Evolutionary conservation across 2,113 vertebrate genomes (phyloP).

Genomic region (Crotophaga sulcirostris): DNA sequence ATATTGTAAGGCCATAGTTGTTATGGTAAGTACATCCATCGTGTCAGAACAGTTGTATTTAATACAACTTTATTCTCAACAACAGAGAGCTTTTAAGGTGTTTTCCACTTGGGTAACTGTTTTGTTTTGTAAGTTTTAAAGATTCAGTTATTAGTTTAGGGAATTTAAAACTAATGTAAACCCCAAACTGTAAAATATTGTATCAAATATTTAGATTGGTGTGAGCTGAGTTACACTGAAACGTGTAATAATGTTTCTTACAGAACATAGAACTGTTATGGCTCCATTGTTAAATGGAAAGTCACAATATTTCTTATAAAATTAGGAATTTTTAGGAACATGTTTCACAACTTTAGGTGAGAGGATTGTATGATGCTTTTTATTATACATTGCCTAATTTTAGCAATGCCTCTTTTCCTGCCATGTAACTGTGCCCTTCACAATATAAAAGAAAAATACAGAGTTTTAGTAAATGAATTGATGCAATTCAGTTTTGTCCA

Average conservation of each 20-base stretch:
- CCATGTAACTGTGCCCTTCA: neutral
- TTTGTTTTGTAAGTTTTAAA: constrained; percentile 68
- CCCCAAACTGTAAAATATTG: constrained; percentile 44
- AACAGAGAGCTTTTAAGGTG: constrained; percentile 71
- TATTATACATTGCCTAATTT: neutral
- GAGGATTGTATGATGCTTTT: neutral
- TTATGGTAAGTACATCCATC: constrained; percentile 63
- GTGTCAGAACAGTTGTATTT: constrained; percentile 71
- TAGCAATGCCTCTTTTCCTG: neutral
- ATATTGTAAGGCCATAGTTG: constrained; percentile 63
- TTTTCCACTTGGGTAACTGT: constrained; percentile 71
- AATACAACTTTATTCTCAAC: constrained; percentile 69
- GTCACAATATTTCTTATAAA: neutral
- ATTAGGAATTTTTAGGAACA: neutral
- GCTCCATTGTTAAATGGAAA: constrained; percentile 18
- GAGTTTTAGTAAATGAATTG: neutral
- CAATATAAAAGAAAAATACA: neutral
- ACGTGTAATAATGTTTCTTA: constrained; percentile 42
- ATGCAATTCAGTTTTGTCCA: neutral
- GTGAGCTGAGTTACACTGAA: constrained; percentile 30
- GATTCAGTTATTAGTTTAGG: constrained; percentile 54
- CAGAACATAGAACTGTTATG: constrained; percentile 25
- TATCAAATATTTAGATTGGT: constrained; percentile 62
- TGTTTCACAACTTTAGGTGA: neutral
- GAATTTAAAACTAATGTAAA: constrained; percentile 68